A percentile compares a stretch with the other conserved stretches of the same genome.
Evolutionary conservation across 2,888 invertebrate genomes (phyloP).

Genomic region (Abrostola tripartita): DNA sequence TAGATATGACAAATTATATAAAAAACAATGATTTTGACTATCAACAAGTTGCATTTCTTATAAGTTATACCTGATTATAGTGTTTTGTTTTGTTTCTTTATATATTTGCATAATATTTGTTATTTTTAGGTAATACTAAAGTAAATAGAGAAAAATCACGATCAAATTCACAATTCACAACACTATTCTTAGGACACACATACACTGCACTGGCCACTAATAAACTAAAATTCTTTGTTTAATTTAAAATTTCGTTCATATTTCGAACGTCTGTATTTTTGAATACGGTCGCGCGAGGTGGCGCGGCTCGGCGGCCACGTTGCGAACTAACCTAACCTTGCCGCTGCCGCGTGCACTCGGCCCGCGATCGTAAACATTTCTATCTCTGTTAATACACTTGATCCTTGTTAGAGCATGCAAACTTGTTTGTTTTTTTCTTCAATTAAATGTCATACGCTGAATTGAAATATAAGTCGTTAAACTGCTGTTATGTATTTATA

Average conservation of each 20-base stretch:
- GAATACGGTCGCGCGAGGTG: constrained; percentile 72
- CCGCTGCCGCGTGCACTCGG: constrained; percentile 76
- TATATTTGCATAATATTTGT: background rate
- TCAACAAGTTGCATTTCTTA: constrained; percentile 66
- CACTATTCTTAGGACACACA: constrained; percentile 18
- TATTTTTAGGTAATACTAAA: background rate
- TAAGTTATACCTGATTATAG: background rate
- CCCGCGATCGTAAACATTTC: constrained; percentile 70
- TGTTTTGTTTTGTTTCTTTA: background rate
- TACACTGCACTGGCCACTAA: constrained; percentile 33
- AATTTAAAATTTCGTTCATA: constrained; percentile 32
- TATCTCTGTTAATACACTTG: constrained; percentile 70
- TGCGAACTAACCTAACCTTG: constrained; percentile 86
- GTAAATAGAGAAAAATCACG: background rate
- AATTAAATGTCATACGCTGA: constrained; percentile 16
- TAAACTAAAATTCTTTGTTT: constrained; percentile 18
- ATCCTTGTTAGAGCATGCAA: constrained; percentile 64
- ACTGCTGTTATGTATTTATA: too few relatives aligned
- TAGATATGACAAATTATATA: background rate
- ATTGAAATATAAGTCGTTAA: background rate
- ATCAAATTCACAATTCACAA: constrained; percentile 13
- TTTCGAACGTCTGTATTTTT: constrained; percentile 48
- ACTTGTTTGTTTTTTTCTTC: constrained; percentile 47
- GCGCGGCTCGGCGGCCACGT: constrained; percentile 83
- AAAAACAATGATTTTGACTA: constrained; percentile 14